Conservation (phyloP, 2,797 vertebrate genomes). For the Agapornis canus region DNA sequence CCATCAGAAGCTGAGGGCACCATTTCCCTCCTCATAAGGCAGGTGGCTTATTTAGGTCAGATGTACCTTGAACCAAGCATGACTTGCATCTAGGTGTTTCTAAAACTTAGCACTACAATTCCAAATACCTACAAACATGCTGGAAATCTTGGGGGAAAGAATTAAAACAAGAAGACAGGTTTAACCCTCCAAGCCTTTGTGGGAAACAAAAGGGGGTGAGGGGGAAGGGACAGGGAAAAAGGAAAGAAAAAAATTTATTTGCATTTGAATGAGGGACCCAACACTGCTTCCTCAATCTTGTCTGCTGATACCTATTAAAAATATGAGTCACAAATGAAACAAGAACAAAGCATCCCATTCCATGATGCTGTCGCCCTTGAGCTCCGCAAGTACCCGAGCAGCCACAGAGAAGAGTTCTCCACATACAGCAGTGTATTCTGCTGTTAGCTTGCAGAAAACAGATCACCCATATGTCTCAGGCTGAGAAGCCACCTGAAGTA, state of each 20-base stretch:
- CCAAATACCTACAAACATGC: neutral
- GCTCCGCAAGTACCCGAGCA: neutral
- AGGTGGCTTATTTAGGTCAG: neutral
- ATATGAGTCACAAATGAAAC: neutral
- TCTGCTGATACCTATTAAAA: neutral
- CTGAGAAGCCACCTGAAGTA: neutral
- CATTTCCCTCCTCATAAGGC: neutral
- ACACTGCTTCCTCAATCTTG: neutral
- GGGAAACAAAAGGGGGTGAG: neutral
- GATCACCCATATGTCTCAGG: no score
- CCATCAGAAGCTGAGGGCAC: neutral
- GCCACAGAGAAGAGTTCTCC: neutral
- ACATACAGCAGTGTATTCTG: neutral
- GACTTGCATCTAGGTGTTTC: neutral
- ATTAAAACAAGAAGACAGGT: neutral
- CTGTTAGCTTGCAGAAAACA: neutral
- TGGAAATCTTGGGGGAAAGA: neutral
- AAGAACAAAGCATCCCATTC: neutral
- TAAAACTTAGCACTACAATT: neutral
- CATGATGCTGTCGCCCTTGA: rapidly evolving
- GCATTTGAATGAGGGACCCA: neutral
- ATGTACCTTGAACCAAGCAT: neutral
- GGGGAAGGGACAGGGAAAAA: no score
- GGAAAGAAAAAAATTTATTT: neutral
- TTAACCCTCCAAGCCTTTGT: neutral